Evolutionary conservation across 2,113 vertebrate species (phyloP).

Genomic region (Zosterops hypoxanthus): DNA sequence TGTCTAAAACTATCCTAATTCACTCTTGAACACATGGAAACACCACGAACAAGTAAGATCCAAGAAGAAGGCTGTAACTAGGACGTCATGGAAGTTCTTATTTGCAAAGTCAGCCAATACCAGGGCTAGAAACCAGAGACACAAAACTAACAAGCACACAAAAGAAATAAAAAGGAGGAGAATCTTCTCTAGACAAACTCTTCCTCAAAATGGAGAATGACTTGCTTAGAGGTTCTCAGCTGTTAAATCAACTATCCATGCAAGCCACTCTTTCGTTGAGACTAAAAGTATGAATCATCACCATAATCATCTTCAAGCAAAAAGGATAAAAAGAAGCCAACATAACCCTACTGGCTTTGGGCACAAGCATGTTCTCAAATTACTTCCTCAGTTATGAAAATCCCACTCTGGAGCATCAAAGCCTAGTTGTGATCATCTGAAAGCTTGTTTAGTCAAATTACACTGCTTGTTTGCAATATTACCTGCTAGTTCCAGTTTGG

Average conservation of each 20-base stretch:
- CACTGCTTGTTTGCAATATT: neutral
- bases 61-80: neutral
- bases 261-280: neutral
- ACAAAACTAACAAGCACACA: neutral
- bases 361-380: constrained; percentile 33
- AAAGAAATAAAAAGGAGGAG: neutral
- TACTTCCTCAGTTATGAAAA: constrained; percentile 24
- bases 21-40: neutral
- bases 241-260: neutral
- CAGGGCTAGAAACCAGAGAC: neutral
- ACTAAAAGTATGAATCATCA: constrained; percentile 34
- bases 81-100: neutral
- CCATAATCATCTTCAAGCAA: neutral
- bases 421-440: neutral
- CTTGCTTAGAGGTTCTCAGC: neutral
- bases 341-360: neutral
- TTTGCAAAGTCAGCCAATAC: neutral
- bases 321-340: neutral
- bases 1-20: neutral
- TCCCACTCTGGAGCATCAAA: constrained; percentile 35
- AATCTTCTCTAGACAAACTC: neutral
- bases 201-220: neutral
- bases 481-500: constrained; percentile 47
- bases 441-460: constrained; percentile 47
- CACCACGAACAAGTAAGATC: neutral